Percentiles rank a stretch among this genome's conserved stretches.
Conservation (phyloP, 2,113 vertebrate genomes). For the Dermatemys mawii region DNA sequence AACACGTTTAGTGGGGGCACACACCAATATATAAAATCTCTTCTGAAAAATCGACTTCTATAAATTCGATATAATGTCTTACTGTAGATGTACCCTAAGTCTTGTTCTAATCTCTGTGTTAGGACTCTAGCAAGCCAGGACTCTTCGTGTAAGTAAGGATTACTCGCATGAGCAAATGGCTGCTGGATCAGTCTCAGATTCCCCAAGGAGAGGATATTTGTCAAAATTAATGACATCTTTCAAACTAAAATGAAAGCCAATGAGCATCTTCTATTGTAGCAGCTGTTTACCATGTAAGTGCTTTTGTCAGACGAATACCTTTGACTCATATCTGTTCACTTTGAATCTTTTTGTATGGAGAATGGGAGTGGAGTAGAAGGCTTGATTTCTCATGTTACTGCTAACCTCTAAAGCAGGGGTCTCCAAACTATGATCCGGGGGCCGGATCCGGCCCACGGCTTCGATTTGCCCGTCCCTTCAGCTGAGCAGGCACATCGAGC, state of each 20-base stretch:
- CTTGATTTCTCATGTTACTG: neutral
- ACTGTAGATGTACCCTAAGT: too few species aligned
- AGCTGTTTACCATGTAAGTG: constrained; percentile 14
- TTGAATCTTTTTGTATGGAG: constrained; percentile 31
- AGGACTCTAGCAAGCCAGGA: neutral
- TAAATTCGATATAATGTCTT: too few species aligned
- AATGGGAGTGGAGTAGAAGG: neutral
- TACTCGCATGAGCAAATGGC: constrained; percentile 43
- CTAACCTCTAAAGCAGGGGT: constrained; percentile 3
- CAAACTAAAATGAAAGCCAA: constrained; percentile 45
- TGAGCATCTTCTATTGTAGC: constrained; percentile 20
- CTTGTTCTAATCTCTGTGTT: constrained; percentile 24
- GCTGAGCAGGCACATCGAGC: too few species aligned
- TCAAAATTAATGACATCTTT: constrained; percentile 68
- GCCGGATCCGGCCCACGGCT: too few species aligned
- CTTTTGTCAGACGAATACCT: constrained; percentile 31
- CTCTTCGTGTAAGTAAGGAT: constrained; percentile 10
- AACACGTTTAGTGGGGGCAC: too few species aligned
- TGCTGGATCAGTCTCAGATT: constrained; percentile 23
- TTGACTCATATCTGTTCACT: constrained; percentile 24
- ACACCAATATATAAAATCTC: too few species aligned
- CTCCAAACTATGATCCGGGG: too few species aligned
- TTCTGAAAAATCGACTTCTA: too few species aligned
- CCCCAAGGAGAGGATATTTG: constrained; percentile 43
- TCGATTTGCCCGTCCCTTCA: too few species aligned